Conservation (phyloP, 2,888 invertebrate species). For the Mimas tiliae region DNA sequence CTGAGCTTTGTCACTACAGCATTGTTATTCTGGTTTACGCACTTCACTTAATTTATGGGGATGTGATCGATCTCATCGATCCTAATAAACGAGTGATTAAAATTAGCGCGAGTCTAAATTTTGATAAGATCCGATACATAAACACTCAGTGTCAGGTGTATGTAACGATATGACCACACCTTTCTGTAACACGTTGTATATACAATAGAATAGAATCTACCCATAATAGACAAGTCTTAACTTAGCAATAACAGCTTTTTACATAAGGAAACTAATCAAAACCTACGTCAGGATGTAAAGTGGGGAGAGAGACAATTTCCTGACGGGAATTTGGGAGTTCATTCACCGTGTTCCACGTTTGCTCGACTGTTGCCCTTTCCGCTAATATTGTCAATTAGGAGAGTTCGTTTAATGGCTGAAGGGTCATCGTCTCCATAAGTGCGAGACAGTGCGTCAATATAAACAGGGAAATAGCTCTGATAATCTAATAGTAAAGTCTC, state of each 20-base stretch:
- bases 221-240: no score
- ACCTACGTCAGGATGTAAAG: background rate
- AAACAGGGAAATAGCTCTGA: background rate
- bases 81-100: no score
- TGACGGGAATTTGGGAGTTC: conserved; percentile 30
- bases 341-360: conserved; percentile 30
- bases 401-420: conserved; percentile 16
- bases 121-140: no score
- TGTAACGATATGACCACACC: no score
- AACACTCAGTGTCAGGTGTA: no score
- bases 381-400: conserved; percentile 27
- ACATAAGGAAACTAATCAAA: background rate
- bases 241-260: background rate
- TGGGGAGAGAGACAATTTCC: conserved; percentile 15
- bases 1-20: no score
- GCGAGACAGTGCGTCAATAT: background rate
- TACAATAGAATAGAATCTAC: no score
- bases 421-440: conserved; percentile 6
- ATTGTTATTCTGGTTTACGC: no score
- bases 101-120: no score
- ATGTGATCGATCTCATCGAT: no score
- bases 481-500: background rate
- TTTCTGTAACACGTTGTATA: no score
- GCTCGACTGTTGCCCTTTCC: conserved; percentile 29
- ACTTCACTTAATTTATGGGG: no score